phyloP scores from a whole-genome alignment of 2,113 vertebrate species.

The Malurus melanocephalus region DNA sequence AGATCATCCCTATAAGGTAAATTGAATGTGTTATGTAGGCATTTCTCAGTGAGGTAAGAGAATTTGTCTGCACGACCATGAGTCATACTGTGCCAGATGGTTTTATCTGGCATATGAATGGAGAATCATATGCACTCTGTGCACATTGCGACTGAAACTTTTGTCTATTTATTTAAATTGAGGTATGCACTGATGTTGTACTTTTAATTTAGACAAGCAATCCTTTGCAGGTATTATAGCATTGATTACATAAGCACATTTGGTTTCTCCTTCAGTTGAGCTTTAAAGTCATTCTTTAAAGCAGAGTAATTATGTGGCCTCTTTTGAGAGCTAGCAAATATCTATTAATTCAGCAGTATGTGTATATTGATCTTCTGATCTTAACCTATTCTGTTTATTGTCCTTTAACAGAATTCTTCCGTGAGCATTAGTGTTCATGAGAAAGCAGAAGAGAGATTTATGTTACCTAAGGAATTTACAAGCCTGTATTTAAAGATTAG shows the following conservation, averaged over 20 bases:
- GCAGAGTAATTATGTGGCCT: conserved; percentile 18
- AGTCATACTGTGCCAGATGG: not conserved
- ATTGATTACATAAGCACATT: conserved; percentile 38
- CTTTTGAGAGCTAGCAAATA: conserved; percentile 48
- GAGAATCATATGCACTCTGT: not conserved
- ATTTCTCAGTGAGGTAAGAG: not conserved
- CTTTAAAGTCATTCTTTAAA: conserved; percentile 42
- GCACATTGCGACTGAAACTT: not conserved
- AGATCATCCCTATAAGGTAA: not conserved
- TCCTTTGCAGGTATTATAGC: not conserved
- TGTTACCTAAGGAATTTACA: not conserved
- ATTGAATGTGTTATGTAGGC: not conserved
- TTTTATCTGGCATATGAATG: not conserved
- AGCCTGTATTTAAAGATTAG: not conserved
- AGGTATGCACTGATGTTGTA: not conserved
- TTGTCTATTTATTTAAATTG: not conserved
- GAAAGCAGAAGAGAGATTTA: conserved; percentile 8
- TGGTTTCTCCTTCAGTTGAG: conserved; percentile 48
- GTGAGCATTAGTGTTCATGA: not conserved
- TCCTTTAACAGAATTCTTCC: conserved; percentile 50
- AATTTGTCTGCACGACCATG: not conserved
- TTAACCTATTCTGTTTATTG: conserved; percentile 49
- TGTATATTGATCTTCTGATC: conserved; percentile 55
- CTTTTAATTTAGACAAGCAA: conserved; percentile 7
- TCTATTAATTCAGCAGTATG: conserved; percentile 59